phyloP scores from a whole-genome alignment of 2,113 vertebrate genomes.

The Lates calcarifer region DNA sequence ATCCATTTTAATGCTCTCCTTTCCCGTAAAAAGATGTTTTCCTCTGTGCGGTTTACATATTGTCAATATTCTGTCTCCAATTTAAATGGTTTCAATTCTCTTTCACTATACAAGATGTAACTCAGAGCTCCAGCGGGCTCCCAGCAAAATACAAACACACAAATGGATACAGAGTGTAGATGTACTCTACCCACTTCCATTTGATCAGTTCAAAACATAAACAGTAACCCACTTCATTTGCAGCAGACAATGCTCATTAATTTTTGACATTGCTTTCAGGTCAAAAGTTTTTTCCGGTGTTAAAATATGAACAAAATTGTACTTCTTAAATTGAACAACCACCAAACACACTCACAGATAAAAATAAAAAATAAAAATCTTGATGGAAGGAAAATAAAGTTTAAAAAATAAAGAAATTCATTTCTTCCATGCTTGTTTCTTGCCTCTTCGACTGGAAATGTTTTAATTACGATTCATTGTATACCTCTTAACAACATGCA shows the following conservation, averaged over 20 bases:
- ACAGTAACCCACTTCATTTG: not conserved
- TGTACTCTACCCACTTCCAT: not conserved
- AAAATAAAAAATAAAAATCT: not conserved
- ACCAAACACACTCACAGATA: not conserved
- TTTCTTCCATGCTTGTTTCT: not conserved
- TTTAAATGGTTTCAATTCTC: slow-evolving; percentile 79
- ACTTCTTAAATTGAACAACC: not conserved
- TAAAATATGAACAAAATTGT: not conserved
- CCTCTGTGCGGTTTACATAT: slow-evolving; percentile 64
- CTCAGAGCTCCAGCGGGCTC: slow-evolving; percentile 50
- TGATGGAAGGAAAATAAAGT: not conserved
- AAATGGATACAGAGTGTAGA: slow-evolving; percentile 28
- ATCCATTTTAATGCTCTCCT: slow-evolving; percentile 65
- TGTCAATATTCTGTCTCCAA: slow-evolving; percentile 79
- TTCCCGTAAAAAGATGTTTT: slow-evolving; percentile 70
- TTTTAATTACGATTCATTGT: not conserved
- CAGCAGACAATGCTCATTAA: not conserved
- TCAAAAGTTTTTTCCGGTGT: not conserved
- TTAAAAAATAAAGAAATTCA: not conserved
- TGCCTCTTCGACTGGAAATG: not conserved
- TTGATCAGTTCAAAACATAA: slow-evolving; percentile 36
- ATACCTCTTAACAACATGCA: not conserved
- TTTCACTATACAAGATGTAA: slow-evolving; percentile 63
- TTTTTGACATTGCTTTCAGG: not conserved
- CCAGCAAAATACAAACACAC: slow-evolving; percentile 47